These are phyloP conservation scores for Sphenopsis melanotis DNA, from an alignment of 2,797 vertebrate species.

Conservation along the genomic window DNA sequence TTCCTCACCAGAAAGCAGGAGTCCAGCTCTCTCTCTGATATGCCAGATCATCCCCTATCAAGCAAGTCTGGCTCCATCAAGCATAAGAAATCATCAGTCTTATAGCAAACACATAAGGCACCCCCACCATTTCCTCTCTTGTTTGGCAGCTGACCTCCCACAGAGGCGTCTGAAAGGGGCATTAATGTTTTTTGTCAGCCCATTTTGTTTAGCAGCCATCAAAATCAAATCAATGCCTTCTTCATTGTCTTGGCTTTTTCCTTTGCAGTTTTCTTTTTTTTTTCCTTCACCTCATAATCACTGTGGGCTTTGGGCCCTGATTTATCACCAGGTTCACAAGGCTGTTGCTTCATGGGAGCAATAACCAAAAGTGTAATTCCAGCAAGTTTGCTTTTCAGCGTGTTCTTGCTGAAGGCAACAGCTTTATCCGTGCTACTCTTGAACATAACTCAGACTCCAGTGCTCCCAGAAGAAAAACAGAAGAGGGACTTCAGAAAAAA, in stretches of 20 bases:
- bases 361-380: conserved; percentile 51
- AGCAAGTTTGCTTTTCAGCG: background rate
- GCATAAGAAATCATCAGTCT: conserved; percentile 77
- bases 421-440: background rate
- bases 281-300: background rate
- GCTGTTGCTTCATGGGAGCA: conserved; percentile 13
- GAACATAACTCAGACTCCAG: background rate
- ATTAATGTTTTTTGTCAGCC: conserved; percentile 78
- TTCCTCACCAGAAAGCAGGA: conserved; percentile 50
- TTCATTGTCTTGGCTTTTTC: conserved; percentile 20
- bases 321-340: conserved; percentile 45
- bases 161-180: conserved; percentile 78
- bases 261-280: conserved; percentile 16
- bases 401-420: conserved; percentile 16
- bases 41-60: conserved; percentile 16
- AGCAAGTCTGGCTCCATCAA: conserved; percentile 53
- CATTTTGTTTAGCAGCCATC: conserved; percentile 83
- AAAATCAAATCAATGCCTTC: conserved; percentile 83
- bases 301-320: conserved; percentile 5
- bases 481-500: background rate
- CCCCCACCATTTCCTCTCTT: background rate
- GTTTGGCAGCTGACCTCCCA: conserved; percentile 74
- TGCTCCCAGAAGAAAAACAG: background rate
- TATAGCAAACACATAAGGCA: conserved; percentile 62
- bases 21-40: conserved; percentile 30